phyloP scores from a whole-genome alignment of 1,140 invertebrate genomes.

The Platyscapa corneri region DNA sequence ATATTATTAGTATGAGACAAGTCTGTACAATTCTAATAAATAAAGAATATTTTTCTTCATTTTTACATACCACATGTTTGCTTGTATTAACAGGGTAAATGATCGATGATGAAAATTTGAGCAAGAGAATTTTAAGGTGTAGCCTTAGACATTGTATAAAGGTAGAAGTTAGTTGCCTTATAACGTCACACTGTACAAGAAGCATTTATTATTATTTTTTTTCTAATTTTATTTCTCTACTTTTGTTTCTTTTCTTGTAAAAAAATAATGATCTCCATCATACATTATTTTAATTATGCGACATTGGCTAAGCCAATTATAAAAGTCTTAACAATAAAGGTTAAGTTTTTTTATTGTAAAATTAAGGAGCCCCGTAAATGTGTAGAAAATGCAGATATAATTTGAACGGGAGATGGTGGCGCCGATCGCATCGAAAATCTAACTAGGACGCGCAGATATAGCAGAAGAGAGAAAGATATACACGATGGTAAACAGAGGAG shows the following conservation, averaged over 20 bases:
- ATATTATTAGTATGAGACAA: background rate
- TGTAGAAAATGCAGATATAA: background rate
- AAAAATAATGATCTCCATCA: conserved; percentile 16
- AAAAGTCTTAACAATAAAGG: background rate
- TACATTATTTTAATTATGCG: conserved; percentile 2
- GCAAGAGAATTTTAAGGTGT: background rate
- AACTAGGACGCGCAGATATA: background rate
- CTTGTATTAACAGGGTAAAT: conserved; percentile 51
- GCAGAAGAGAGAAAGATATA: conserved; percentile 27
- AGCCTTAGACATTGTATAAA: conserved; percentile 28
- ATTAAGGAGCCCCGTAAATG: background rate
- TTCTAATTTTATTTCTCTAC: background rate
- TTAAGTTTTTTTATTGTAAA: conserved; percentile 21
- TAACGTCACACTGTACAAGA: conserved; percentile 54
- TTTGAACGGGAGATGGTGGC: conserved; percentile 56
- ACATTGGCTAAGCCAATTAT: background rate
- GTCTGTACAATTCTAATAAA: background rate
- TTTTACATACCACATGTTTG: background rate
- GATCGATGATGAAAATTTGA: background rate
- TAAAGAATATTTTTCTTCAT: background rate
- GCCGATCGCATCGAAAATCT: conserved; percentile 15
- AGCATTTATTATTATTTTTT: background rate
- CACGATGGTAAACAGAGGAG: conserved; percentile 51
- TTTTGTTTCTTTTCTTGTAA: background rate
- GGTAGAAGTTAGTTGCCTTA: conserved; percentile 71